Evolutionary conservation across 2,797 vertebrate species (phyloP).

Genomic region (Ctenopoma kingsleyae): DNA sequence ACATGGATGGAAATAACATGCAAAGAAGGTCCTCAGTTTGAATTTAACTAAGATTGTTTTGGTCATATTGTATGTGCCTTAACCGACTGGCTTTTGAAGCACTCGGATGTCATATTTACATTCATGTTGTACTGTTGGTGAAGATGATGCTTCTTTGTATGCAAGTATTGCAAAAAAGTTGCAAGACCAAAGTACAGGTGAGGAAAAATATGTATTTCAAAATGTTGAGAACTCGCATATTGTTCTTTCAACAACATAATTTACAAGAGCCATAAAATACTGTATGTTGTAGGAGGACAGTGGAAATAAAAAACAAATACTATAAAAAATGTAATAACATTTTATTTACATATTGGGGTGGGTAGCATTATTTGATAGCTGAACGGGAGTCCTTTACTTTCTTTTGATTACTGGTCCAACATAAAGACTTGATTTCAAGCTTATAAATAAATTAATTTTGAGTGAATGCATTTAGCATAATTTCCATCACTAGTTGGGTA

Average conservation of each 20-base stretch:
- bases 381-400: background rate
- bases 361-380: slow-evolving; percentile 6
- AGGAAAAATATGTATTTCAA: background rate
- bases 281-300: too few relatives aligned
- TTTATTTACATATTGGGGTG: background rate
- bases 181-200: background rate
- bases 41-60: background rate
- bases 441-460: slow-evolving; percentile 21
- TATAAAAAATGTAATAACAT: background rate
- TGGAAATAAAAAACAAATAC: background rate
- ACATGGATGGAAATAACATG: background rate
- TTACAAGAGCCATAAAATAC: too few relatives aligned
- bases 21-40: background rate
- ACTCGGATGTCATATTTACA: background rate
- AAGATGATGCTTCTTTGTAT: background rate
- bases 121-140: too few relatives aligned
- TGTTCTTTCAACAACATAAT: too few relatives aligned
- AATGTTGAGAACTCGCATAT: background rate
- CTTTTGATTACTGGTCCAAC: slow-evolving; percentile 2
- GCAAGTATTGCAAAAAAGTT: background rate
- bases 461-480: slow-evolving; percentile 18
- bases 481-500: slow-evolving; percentile 44
- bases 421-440: slow-evolving; percentile 8
- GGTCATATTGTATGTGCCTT: background rate
- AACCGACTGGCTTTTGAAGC: background rate